Evolutionary conservation across 1,140 invertebrate species (phyloP).

Genomic region (Brachionus rotundiformis): DNA sequence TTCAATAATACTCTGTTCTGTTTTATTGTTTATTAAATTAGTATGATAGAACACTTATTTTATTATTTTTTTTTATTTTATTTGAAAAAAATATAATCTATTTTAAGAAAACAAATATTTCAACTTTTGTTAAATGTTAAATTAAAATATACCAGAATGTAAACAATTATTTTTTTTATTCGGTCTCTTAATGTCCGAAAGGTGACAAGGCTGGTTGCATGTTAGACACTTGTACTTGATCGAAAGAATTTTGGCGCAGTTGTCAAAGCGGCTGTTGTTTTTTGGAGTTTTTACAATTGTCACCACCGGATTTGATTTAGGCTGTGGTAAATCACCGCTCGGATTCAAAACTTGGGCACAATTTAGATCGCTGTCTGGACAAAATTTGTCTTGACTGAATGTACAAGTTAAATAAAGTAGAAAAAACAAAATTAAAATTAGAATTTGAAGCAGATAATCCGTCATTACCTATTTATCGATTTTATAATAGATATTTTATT

Average conservation of each 20-base stretch:
- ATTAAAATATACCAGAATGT: too few relatives aligned
- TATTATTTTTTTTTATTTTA: too few relatives aligned
- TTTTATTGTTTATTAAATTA: too few relatives aligned
- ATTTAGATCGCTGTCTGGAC: background rate
- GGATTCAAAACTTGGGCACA: background rate
- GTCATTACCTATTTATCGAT: background rate
- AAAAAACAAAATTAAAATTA: background rate
- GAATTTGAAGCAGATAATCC: background rate
- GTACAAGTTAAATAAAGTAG: background rate
- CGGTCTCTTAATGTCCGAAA: background rate
- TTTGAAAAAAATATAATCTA: too few relatives aligned
- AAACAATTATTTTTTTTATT: background rate
- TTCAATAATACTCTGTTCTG: too few relatives aligned
- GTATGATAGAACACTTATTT: too few relatives aligned
- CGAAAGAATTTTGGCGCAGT: slow-evolving; percentile 6
- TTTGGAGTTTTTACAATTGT: background rate
- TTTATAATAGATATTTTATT: background rate
- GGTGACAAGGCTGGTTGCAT: slow-evolving; percentile 17
- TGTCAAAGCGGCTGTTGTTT: background rate
- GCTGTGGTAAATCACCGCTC: background rate
- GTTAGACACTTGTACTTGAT: slow-evolving; percentile 25
- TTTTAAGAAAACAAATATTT: too few relatives aligned
- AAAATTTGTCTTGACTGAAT: background rate
- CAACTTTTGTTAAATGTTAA: too few relatives aligned
- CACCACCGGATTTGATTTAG: too few relatives aligned